phyloP scores from a whole-genome alignment of 2,113 vertebrate species.

The Prochilodus magdalenae region DNA sequence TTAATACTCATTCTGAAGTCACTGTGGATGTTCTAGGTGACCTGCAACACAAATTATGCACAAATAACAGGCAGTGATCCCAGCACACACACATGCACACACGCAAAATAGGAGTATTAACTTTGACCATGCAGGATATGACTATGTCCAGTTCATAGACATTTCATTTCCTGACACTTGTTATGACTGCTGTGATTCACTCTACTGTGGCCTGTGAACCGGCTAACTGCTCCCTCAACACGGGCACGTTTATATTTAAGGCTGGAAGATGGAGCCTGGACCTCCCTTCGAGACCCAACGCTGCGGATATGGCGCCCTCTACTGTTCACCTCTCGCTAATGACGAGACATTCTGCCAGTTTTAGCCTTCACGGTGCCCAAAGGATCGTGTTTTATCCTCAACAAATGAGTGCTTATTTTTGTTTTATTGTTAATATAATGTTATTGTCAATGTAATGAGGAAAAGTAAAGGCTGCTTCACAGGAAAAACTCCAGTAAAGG shows the following conservation, averaged over 20 bases:
- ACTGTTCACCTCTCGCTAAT: not conserved
- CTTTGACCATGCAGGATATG: constrained; percentile 1
- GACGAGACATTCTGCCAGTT: not conserved
- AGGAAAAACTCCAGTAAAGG: too few relatives aligned
- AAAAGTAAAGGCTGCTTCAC: too few relatives aligned
- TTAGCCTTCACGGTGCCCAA: too few relatives aligned
- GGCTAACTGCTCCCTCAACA: not conserved
- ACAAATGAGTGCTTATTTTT: too few relatives aligned
- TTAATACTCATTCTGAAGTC: not conserved
- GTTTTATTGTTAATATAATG: too few relatives aligned
- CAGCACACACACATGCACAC: not conserved
- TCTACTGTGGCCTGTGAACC: not conserved
- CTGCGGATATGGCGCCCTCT: not conserved
- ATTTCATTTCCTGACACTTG: constrained; percentile 33
- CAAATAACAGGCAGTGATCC: not conserved
- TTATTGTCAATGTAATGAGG: too few relatives aligned
- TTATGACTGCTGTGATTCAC: constrained; percentile 20
- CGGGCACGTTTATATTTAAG: not conserved
- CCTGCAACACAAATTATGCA: not conserved
- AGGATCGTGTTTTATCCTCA: too few relatives aligned
- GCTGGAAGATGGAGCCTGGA: not conserved
- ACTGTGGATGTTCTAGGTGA: too few relatives aligned
- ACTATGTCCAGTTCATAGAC: constrained; percentile 16
- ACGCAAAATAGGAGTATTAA: not conserved
- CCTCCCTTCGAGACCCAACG: not conserved